Conservation (phyloP, 2,888 invertebrate genomes). For the Pandemis corylana region DNA sequence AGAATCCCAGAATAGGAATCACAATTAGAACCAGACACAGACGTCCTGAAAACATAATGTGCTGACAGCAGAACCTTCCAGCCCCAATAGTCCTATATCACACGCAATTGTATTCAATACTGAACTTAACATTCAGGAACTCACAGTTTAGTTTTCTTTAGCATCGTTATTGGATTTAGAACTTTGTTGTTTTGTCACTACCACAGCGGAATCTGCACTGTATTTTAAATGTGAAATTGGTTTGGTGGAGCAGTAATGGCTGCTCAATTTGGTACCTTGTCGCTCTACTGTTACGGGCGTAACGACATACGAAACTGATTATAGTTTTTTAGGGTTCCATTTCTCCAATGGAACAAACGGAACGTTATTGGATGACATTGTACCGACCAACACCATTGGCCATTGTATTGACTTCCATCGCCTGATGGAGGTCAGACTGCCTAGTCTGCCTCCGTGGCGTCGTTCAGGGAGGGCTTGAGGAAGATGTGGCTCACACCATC, state of each 20-base stretch:
- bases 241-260: neutral
- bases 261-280: neutral
- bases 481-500: too few relatives aligned
- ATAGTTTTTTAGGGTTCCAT: too few relatives aligned
- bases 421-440: too few relatives aligned
- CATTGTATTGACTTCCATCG: too few relatives aligned
- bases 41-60: neutral
- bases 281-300: neutral
- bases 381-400: too few relatives aligned
- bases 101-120: neutral
- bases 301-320: too few relatives aligned
- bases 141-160: neutral
- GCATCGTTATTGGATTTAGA: neutral
- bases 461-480: too few relatives aligned
- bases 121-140: neutral
- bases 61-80: neutral
- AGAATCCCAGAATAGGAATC: neutral
- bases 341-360: too few relatives aligned
- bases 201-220: neutral
- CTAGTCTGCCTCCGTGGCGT: too few relatives aligned
- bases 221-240: neutral
- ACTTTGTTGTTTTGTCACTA: neutral
- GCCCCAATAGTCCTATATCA: neutral
- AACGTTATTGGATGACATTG: too few relatives aligned
- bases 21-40: slow-evolving; percentile 5